Percentiles rank a stretch among this genome's conserved stretches.
phyloP scores from a whole-genome alignment of 1,140 invertebrate species.

The Papilio polytes region DNA sequence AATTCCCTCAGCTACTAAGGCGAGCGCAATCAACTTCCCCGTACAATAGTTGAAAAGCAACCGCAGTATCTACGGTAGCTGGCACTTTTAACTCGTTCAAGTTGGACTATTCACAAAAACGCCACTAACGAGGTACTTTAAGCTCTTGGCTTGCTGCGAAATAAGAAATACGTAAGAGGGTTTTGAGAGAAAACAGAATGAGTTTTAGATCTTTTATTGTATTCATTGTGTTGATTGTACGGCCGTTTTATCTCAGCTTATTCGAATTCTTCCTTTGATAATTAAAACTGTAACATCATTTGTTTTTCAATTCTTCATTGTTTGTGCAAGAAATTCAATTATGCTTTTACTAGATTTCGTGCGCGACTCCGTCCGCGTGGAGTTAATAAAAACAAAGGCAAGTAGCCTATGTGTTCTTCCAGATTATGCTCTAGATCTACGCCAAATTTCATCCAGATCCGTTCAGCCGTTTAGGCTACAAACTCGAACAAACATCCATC shows the following conservation, averaged over 20 bases:
- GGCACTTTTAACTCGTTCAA: slow-evolving; percentile 21
- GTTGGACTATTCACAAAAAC: slow-evolving; percentile 69
- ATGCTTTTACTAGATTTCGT: too few species aligned
- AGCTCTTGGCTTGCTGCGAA: slow-evolving; percentile 51
- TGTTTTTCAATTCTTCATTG: background rate
- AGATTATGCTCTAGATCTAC: too few species aligned
- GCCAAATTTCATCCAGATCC: too few species aligned
- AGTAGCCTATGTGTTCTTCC: too few species aligned
- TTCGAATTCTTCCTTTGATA: slow-evolving; percentile 27
- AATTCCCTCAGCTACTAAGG: slow-evolving; percentile 39
- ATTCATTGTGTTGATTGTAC: slow-evolving; percentile 28
- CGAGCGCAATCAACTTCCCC: slow-evolving; percentile 61
- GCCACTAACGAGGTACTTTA: slow-evolving; percentile 74
- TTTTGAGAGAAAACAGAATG: slow-evolving; percentile 40
- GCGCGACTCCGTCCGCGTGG: too few species aligned
- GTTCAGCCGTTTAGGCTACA: too few species aligned
- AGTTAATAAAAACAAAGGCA: too few species aligned
- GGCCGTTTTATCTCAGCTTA: background rate
- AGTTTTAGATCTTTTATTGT: slow-evolving; percentile 37
- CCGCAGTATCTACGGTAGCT: slow-evolving; percentile 27
- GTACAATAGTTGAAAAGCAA: slow-evolving; percentile 61
- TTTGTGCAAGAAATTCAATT: background rate
- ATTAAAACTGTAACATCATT: slow-evolving; percentile 9
- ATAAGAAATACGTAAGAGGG: slow-evolving; percentile 45
- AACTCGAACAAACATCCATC: too few species aligned